phyloP scores from a whole-genome alignment of 2,888 invertebrate species.

The Dione vanillae region DNA sequence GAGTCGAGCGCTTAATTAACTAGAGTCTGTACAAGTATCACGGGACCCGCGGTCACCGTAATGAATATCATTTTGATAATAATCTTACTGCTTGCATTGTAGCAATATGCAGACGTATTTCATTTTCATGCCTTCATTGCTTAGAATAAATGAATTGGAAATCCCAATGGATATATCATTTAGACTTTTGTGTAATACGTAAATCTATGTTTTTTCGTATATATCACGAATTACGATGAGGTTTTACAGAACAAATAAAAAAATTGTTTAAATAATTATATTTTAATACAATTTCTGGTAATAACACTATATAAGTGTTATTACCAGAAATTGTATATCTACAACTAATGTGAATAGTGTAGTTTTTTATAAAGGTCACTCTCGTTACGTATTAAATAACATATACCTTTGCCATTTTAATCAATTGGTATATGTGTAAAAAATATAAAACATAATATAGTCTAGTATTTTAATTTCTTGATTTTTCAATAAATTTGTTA shows the following conservation, averaged over 20 bases:
- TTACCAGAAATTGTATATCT: no score
- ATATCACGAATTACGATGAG: no score
- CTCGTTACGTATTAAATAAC: no score
- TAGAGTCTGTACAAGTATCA: constrained; percentile 37
- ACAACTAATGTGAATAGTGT: not conserved
- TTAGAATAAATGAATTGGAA: constrained; percentile 14
- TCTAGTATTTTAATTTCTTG: not conserved
- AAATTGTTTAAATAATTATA: no score
- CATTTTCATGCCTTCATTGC: constrained; percentile 28
- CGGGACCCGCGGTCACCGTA: constrained; percentile 38
- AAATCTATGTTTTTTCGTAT: not conserved
- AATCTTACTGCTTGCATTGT: constrained; percentile 33
- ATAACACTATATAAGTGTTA: no score
- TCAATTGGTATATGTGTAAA: not conserved
- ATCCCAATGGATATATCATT: not conserved
- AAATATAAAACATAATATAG: not conserved
- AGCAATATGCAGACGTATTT: constrained; percentile 25
- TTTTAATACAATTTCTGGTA: no score
- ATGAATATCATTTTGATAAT: constrained; percentile 42
- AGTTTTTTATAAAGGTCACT: not conserved
- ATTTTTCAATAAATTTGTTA: not conserved
- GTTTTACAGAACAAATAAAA: no score
- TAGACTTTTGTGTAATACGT: not conserved
- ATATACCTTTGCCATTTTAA: no score
- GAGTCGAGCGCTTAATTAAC: constrained; percentile 40